A percentile compares a stretch with the other conserved stretches of the same genome.
phyloP scores from a whole-genome alignment of 2,888 invertebrate genomes.

The Choristoneura rosaceana region DNA sequence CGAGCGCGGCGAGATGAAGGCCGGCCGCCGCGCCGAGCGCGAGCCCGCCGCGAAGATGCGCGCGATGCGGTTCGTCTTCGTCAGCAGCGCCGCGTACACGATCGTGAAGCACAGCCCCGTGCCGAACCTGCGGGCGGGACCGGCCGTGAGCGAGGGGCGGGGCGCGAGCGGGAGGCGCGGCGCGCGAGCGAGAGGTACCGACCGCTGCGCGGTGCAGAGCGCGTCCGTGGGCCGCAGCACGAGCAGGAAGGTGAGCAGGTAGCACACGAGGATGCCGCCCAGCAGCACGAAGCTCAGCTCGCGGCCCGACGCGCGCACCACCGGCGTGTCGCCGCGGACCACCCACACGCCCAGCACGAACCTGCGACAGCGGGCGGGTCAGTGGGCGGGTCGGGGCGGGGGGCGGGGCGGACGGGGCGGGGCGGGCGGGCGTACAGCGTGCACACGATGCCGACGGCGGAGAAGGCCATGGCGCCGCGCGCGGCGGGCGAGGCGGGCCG shows the following conservation, averaged over 20 bases:
- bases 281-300: constrained; percentile 96
- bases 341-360: constrained; percentile 92
- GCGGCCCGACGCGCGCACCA: constrained; percentile 97
- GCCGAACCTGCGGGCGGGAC: constrained; percentile 86
- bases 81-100: constrained; percentile 97
- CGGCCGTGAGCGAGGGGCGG: neutral
- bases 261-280: constrained; percentile 95
- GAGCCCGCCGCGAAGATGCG: constrained; percentile 98
- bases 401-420: too few species aligned
- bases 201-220: constrained; percentile 96
- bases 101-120: constrained; percentile 98
- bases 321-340: constrained; percentile 95
- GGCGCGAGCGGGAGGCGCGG: neutral
- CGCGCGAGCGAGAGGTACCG: constrained; percentile 43
- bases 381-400: too few species aligned
- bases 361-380: constrained; percentile 53
- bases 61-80: constrained; percentile 98
- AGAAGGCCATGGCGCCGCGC: constrained; percentile 95
- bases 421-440: constrained; percentile 81
- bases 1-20: constrained; percentile 95
- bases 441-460: constrained; percentile 92
- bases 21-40: constrained; percentile 95
- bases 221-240: constrained; percentile 94
- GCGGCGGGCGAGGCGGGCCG: constrained; percentile 94
- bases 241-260: constrained; percentile 95